Evolutionary conservation across 2,888 invertebrate species (phyloP).

Genomic region (Mesorhabditis spiculigera): DNA sequence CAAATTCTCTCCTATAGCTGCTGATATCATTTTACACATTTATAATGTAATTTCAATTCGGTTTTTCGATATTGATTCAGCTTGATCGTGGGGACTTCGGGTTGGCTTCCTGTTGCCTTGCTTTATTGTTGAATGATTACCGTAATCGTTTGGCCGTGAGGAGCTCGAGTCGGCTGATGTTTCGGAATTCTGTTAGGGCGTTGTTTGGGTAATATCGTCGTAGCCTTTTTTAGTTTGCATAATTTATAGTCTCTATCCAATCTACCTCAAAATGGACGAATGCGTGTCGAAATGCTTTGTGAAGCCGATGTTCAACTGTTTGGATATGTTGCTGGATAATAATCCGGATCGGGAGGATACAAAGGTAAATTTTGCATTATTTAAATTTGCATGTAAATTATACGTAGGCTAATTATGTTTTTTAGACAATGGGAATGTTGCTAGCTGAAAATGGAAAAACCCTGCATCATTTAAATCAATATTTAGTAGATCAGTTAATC

Average conservation of each 20-base stretch:
- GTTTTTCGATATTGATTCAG: slow-evolving; percentile 13
- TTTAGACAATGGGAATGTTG: slow-evolving; percentile 28
- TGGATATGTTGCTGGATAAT: slow-evolving; percentile 35
- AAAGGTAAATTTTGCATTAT: slow-evolving; percentile 19
- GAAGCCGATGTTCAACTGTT: slow-evolving; percentile 36
- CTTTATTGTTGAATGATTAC: slow-evolving; percentile 37
- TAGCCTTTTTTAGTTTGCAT: not conserved
- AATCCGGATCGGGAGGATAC: slow-evolving; percentile 32
- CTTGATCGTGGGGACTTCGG: slow-evolving; percentile 30
- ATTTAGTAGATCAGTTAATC: slow-evolving; percentile 29
- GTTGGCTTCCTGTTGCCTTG: slow-evolving; percentile 31
- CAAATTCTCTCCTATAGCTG: slow-evolving; percentile 34
- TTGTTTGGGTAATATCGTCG: slow-evolving; percentile 25
- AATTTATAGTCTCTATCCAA: slow-evolving; percentile 33
- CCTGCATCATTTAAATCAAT: slow-evolving; percentile 29
- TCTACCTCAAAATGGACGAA: slow-evolving; percentile 33
- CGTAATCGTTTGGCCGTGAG: slow-evolving; percentile 36
- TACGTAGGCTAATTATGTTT: slow-evolving; percentile 6
- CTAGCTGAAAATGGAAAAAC: slow-evolving; percentile 24
- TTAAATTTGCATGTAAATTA: not conserved
- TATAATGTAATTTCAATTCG: slow-evolving; percentile 17
- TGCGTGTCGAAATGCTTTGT: slow-evolving; percentile 36
- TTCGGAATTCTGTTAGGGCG: slow-evolving; percentile 35
- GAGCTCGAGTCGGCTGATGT: slow-evolving; percentile 32
- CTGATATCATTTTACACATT: slow-evolving; percentile 36